phyloP scores from a whole-genome alignment of 2,888 invertebrate species.

The Heteromyza rotundicornis region DNA sequence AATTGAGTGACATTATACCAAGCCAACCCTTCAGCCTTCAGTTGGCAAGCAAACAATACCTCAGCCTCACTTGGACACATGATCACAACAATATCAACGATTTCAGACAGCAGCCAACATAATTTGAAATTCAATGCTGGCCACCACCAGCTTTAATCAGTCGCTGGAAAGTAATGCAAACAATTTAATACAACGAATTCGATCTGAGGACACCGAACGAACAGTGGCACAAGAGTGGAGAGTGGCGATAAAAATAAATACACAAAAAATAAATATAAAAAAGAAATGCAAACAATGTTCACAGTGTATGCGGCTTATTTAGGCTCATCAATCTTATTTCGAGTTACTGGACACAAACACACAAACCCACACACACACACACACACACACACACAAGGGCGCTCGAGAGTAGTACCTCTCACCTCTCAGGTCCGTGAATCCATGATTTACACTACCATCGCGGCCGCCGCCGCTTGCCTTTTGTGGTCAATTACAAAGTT shows the following conservation, averaged over 20 bases:
- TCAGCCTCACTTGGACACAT: too few relatives aligned
- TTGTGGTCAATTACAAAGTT: background rate
- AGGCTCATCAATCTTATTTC: constrained; percentile 15
- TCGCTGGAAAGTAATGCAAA: background rate
- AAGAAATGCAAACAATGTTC: background rate
- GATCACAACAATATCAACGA: too few relatives aligned
- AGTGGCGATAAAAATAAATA: too few relatives aligned
- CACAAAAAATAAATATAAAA: too few relatives aligned
- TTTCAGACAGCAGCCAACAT: background rate
- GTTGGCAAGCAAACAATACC: too few relatives aligned
- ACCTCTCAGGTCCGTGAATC: too few relatives aligned
- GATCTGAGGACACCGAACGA: too few relatives aligned
- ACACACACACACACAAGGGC: constrained; percentile 5
- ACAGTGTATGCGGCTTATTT: constrained; percentile 5
- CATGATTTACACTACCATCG: too few relatives aligned
- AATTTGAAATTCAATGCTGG: background rate
- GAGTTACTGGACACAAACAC: background rate
- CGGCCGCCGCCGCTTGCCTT: background rate
- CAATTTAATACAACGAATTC: constrained; percentile 1
- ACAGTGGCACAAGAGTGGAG: too few relatives aligned
- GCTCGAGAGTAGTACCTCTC: background rate
- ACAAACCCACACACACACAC: too few relatives aligned
- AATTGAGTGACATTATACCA: too few relatives aligned
- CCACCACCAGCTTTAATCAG: constrained; percentile 1
- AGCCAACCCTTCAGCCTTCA: too few relatives aligned